Conservation (phyloP, 1,140 invertebrate genomes). For the Diabrotica undecimpunctata region DNA sequence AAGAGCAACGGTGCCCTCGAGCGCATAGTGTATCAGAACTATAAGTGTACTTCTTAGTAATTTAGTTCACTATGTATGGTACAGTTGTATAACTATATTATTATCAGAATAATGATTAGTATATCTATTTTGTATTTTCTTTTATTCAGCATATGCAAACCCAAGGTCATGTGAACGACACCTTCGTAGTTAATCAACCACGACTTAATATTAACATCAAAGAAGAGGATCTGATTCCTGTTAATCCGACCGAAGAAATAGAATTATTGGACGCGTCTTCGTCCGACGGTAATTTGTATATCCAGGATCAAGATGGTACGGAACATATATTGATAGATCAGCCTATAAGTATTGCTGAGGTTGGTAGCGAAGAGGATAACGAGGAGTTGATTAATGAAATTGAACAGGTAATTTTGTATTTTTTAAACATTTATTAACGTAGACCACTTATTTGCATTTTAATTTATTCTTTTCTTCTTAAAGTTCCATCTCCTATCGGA, state of each 20-base stretch:
- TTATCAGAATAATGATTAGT: too few species aligned
- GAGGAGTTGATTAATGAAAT: constrained; percentile 20
- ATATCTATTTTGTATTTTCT: neutral
- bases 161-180: constrained; percentile 64
- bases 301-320: constrained; percentile 54
- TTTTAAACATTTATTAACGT: too few species aligned
- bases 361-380: constrained; percentile 34
- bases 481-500: too few species aligned
- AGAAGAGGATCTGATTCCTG: constrained; percentile 53
- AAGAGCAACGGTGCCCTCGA: too few species aligned
- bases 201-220: constrained; percentile 49
- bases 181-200: constrained; percentile 76
- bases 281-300: constrained; percentile 53
- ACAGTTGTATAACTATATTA: too few species aligned
- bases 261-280: constrained; percentile 36
- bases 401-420: neutral
- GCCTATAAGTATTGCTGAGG: constrained; percentile 41
- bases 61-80: too few species aligned
- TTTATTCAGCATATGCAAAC: constrained; percentile 63
- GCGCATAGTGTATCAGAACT: too few species aligned
- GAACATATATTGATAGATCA: constrained; percentile 56
- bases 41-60: too few species aligned
- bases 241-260: constrained; percentile 43
- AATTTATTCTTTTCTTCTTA: too few species aligned
- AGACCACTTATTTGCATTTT: too few species aligned